These are phyloP conservation scores for Rynchops niger DNA, from an alignment of 2,113 vertebrate species.

Conservation along the genomic window DNA sequence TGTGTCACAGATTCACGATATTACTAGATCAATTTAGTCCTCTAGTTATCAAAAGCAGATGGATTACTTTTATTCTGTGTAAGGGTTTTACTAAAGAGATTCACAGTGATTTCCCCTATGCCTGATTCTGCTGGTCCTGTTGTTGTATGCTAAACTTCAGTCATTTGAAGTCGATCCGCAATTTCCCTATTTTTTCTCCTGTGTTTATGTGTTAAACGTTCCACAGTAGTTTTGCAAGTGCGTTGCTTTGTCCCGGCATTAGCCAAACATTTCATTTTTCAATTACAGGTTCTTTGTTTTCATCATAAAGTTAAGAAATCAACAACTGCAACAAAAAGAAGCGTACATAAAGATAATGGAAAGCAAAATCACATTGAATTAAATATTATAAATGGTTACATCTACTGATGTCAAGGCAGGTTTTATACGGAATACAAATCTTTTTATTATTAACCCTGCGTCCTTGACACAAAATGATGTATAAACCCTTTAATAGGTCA, in stretches of 20 bases:
- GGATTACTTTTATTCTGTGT: not conserved
- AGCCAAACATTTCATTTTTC: not conserved
- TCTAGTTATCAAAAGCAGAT: not conserved
- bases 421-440: not conserved
- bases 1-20: not conserved
- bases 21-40: not conserved
- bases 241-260: not conserved
- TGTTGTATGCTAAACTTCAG: not conserved
- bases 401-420: not conserved
- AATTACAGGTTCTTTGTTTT: not conserved
- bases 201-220: not conserved
- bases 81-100: not conserved
- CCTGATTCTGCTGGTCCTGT: not conserved
- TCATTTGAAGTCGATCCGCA: not conserved
- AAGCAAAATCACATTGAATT: not conserved
- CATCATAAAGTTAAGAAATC: not conserved
- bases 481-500: not conserved
- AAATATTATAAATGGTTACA: not conserved
- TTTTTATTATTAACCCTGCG: not conserved
- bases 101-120: not conserved
- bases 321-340: not conserved
- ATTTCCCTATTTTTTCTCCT: fast-evolving
- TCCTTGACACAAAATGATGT: not conserved
- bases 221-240: not conserved
- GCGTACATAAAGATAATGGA: not conserved